Evolutionary conservation across 2,113 vertebrate species (phyloP), one percentile per base, ranked within the genome.

Genomic region (Protobothrops mucrosquamatus): DNA sequence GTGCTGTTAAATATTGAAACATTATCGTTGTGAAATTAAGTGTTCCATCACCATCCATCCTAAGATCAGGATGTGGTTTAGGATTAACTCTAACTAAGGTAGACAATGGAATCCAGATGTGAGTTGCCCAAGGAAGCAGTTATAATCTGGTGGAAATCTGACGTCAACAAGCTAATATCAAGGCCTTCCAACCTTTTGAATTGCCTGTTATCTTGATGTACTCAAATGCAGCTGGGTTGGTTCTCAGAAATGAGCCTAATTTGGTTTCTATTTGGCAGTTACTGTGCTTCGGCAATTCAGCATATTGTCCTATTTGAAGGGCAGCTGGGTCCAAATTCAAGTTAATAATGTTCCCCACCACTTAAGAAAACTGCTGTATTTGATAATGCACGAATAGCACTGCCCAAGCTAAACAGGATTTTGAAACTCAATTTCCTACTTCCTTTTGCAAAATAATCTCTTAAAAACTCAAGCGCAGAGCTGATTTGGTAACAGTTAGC

Each of bases 401-500:
- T 90, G 29, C 48, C 43, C 29, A 59, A 59, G 26, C 12, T 86
- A 89, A 85, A 54, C 3, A 89, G 18, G 85, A 56, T 9, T 6
- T 85, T 85, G 57, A 48, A 87, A n/a, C 55, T 91, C 39, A 29
- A 4, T 46, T 51, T 18, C 46, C 14, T 51, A 24, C 46, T 12
- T 61, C 59, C 55, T 91, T 29, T 86, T 88, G 87, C 43, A 26
- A 39, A 46, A 59, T 61, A 59, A 46, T 57, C 12, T 89, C 56
- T 59, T 20, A 89, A 89, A 89, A 46, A 59, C 20, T n/a, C 24
- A n/a, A n/a, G 8, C 6, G 4, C 26, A 52, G 26, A 18, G 14
- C 89, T 64, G 26, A 69, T 69, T 64, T 96, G 93, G 92, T 93
- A 97, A 97, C 54, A 26, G 52, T 96, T 96, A 95, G 95, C 92